These are phyloP conservation scores for Apamea monoglypha DNA, from an alignment of 2,888 invertebrate species.

Conservation along the genomic window DNA sequence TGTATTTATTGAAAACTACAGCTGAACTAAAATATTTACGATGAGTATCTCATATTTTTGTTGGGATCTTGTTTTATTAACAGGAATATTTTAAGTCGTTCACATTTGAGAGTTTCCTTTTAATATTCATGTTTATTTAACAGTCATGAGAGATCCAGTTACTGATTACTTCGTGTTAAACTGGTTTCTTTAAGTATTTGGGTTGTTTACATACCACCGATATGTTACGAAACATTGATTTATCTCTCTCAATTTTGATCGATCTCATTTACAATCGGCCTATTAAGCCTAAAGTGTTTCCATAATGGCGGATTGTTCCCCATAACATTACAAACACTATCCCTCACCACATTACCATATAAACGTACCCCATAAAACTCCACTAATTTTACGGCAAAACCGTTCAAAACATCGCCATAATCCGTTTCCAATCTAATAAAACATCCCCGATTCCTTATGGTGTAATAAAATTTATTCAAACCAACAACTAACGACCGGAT, in stretches of 20 bases:
- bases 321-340: constrained; percentile 8
- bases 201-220: neutral
- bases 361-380: constrained; percentile 52
- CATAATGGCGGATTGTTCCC: neutral
- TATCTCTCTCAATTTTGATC: neutral
- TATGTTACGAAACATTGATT: neutral
- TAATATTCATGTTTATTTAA: constrained; percentile 1
- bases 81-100: neutral
- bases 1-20: constrained; percentile 37
- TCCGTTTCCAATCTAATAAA: constrained; percentile 57
- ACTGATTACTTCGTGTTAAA: too few species aligned
- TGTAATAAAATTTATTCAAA: constrained; percentile 60
- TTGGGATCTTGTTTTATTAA: constrained; percentile 1
- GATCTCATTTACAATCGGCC: neutral
- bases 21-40: constrained; percentile 21
- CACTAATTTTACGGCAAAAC: constrained; percentile 56
- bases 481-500: constrained; percentile 64
- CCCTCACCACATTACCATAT: constrained; percentile 34
- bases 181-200: too few species aligned
- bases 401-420: constrained; percentile 55
- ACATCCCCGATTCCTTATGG: constrained; percentile 37
- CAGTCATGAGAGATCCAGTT: neutral
- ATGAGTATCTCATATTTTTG: neutral
- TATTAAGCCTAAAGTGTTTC: neutral
- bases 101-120: neutral